Conservation (phyloP, 2,113 vertebrate genomes). For the Zootoca vivipara region DNA sequence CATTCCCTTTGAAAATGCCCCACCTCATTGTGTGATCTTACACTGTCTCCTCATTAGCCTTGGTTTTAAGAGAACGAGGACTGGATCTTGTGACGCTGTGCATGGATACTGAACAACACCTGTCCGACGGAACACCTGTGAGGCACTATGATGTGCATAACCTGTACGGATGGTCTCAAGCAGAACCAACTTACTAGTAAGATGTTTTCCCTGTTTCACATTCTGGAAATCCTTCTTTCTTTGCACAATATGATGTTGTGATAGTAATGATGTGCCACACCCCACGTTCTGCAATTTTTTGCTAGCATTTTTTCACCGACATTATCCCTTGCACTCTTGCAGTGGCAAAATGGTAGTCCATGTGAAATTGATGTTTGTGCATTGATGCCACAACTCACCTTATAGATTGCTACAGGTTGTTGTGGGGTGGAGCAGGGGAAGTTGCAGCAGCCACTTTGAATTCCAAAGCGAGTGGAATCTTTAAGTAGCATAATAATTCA, state of each 20-base stretch:
- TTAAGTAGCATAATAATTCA: too few species aligned
- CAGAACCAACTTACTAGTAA: constrained; percentile 81
- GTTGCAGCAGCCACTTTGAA: too few species aligned
- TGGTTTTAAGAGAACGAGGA: constrained; percentile 77
- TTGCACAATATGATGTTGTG: background rate
- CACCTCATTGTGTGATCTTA: background rate
- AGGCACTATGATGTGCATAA: constrained; percentile 85
- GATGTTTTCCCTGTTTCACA: background rate
- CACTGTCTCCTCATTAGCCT: constrained; percentile 59
- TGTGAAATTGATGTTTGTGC: too few species aligned
- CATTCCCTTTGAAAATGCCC: too few species aligned
- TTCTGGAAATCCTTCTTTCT: background rate
- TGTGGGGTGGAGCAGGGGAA: too few species aligned
- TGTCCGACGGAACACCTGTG: constrained; percentile 79
- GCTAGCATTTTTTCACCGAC: background rate
- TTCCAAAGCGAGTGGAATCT: too few species aligned
- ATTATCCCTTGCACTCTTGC: background rate
- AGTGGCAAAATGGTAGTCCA: too few species aligned
- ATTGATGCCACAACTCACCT: too few species aligned
- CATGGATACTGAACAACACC: constrained; percentile 87
- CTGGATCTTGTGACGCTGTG: constrained; percentile 86
- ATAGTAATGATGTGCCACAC: background rate
- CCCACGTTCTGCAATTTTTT: background rate
- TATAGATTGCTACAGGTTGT: too few species aligned
- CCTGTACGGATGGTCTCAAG: constrained; percentile 84